A percentile compares a stretch with the other conserved stretches of the same genome.
phyloP scores from a whole-genome alignment of 2,888 invertebrate species.

The Latrodectus hesperus region DNA sequence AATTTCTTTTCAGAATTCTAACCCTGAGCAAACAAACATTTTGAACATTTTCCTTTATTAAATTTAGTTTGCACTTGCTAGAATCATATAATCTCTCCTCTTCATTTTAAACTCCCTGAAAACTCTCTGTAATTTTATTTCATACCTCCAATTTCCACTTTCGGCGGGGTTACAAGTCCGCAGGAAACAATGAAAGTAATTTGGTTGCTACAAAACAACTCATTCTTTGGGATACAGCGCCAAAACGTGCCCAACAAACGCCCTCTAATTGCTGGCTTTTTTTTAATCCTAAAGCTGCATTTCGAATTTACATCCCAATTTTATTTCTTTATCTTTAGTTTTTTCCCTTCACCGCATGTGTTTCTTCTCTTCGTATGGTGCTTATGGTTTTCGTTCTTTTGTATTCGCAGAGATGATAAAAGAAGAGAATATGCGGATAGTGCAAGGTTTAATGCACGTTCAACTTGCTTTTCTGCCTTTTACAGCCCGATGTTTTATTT shows the following conservation, averaged over 20 bases:
- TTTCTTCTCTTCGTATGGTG: constrained; percentile 17
- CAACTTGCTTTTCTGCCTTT: constrained; percentile 47
- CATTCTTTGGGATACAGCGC: neutral
- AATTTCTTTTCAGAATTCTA: no score
- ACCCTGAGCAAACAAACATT: no score
- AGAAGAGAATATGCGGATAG: constrained; percentile 48
- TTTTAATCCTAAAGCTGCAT: constrained; percentile 50
- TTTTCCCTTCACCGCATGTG: constrained; percentile 35
- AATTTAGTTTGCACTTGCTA: no score
- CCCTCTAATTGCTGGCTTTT: constrained; percentile 63
- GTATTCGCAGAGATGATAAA: constrained; percentile 61
- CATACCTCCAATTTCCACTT: neutral
- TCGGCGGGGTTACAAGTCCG: neutral
- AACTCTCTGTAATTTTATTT: neutral
- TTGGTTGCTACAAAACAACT: constrained; percentile 20
- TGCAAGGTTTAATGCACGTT: constrained; percentile 58
- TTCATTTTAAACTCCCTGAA: no score
- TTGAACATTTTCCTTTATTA: no score
- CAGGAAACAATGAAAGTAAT: constrained; percentile 35
- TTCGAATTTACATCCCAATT: constrained; percentile 67
- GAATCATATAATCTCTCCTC: no score
- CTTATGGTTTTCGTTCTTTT: constrained; percentile 42
- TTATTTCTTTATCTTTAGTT: constrained; percentile 57
- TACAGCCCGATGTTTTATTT: constrained; percentile 54
- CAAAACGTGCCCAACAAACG: constrained; percentile 37